Conservation (phyloP, 2,113 vertebrate species). For the Corythornis madagascariensis region DNA sequence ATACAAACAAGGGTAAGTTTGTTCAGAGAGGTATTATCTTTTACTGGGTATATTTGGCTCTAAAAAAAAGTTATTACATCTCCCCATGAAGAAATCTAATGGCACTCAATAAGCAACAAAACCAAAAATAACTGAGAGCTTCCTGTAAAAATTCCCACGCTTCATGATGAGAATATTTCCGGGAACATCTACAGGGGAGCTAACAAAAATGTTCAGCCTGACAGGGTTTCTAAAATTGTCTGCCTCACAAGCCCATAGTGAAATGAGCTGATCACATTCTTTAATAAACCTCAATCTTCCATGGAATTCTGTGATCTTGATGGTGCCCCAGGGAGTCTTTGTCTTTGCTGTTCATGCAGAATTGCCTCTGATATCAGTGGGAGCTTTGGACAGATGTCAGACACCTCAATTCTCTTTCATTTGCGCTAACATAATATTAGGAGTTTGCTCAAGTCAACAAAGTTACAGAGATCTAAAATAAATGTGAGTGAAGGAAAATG, state of each 20-base stretch:
- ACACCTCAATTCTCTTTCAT: conserved; percentile 50
- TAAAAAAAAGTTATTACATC: conserved; percentile 40
- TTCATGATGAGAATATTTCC: conserved; percentile 60
- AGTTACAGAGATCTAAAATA: conserved; percentile 34
- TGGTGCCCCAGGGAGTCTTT: conserved; percentile 61
- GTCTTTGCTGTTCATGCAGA: conserved; percentile 63
- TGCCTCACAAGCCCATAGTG: conserved; percentile 21
- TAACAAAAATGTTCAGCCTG: conserved; percentile 59
- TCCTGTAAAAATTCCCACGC: conserved; percentile 66
- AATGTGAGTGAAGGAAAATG: conserved; percentile 26
- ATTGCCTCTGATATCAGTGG: conserved; percentile 64
- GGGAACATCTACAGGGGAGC: conserved; percentile 64
- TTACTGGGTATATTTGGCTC: background rate
- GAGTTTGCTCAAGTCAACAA: conserved; percentile 50
- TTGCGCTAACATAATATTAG: conserved; percentile 53
- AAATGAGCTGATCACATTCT: conserved; percentile 61
- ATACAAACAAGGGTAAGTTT: conserved; percentile 42
- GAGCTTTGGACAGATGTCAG: conserved; percentile 63
- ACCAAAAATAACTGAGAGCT: conserved; percentile 58
- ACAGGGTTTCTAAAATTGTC: conserved; percentile 63
- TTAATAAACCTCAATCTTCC: conserved; percentile 72
- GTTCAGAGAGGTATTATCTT: conserved; percentile 33
- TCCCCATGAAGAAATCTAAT: conserved; percentile 45
- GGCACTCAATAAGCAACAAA: conserved; percentile 36
- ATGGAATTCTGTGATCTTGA: conserved; percentile 69